Base-by-base conservation (phyloP, 1,140 invertebrate genomes). In the Nasonia giraulti region DNA sequence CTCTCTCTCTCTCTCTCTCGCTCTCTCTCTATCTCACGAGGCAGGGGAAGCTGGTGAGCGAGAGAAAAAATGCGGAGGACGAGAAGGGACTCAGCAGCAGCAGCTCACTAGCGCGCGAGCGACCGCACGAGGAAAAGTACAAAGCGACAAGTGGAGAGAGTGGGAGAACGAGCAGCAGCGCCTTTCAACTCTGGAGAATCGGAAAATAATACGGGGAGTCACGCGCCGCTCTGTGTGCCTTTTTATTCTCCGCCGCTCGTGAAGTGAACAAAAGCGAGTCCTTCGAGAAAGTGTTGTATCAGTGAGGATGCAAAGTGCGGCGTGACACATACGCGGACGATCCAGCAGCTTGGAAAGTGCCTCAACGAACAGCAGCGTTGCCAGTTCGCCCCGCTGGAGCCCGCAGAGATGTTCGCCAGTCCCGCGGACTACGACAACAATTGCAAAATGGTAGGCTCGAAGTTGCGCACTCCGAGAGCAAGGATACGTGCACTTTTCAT, bases 391-490 rank as follows among this genome's bases (percentile, higher is more conserved):
- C 20, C 80, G 69, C 68, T 66, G 71, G 75, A 27, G 17, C 17
- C 33, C 31, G 14, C 88, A 77, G 84, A 88, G 71, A 91, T 91
- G 91, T 91, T 91, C 86, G 86, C 89, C 81, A 88, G 81, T 62
- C 88, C 87, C 55, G 87, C 87, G 2, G 89, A 91, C 86, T 91
- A 91, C 87, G 87, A 81, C 86, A 87, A 76, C 75, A 86, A 84
- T 86, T 89, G 88, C 82, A 91, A 85, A 90, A 91, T 90, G 90
- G 90, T 92, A 90, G 66, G 4, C 23, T 37, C 33, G 3, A 33
- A 33, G 33, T 33, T 33, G 20, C 8, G 27, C 4, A 23, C 20
- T 7, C 66, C 20, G 4, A 2, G 66, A 69, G 8, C 40, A 40
- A 8, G 7, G 40, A 44, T 17, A 50, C 47, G 12, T 12, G 47